Evolutionary conservation across 2,113 vertebrate species (phyloP), one percentile per base, ranked within the genome.

Genomic region (Orycteropus afer): DNA sequence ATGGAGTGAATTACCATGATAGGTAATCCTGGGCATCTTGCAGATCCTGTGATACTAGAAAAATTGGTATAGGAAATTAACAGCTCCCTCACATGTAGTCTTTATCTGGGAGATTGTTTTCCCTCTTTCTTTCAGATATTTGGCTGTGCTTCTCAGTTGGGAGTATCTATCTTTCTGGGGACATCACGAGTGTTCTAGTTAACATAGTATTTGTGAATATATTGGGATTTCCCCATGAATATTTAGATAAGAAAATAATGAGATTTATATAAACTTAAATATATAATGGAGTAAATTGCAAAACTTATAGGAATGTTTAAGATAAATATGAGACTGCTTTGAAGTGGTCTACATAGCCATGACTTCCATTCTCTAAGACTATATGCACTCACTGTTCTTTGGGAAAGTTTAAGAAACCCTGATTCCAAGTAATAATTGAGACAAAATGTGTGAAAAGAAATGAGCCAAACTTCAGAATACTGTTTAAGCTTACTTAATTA

Each of bases 241-340:
- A 88, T 88, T 94, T 92, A 40, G 74, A 53, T 90, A 25, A 71
- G 25, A 88, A 93, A 90, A 73, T 90, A 79, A 29, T 86, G 59
- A 80, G 25, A 76, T 74, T 91, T 77, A 77, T 67, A 78, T 69
- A 57, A 71, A 61, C 11, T 13, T 93, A 91, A 91, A 77, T 93
- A n/a, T 87, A 49, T 94, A 89, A 55, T 81, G 47, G 3, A 34
- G 2, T 81, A 81, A 20, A 88, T 81, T 45, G 23, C 14, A 93
- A 53, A 78, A 49, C 51, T 89, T 84, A 15, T 0, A 63, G 40
- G 7, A 49, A 55, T 83, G 90, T 86, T 92, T 82, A 78, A 81
- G 55, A 42, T 92, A 86, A 91, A 83, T 45, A 1, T 61, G 47
- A 86, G 79, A 78, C 17, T 61, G 59, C 40, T 25, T 65, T 32